Percentiles rank a stretch among this genome's conserved stretches.
Conservation (phyloP, 2,888 invertebrate genomes). For the Tachina lurida region DNA sequence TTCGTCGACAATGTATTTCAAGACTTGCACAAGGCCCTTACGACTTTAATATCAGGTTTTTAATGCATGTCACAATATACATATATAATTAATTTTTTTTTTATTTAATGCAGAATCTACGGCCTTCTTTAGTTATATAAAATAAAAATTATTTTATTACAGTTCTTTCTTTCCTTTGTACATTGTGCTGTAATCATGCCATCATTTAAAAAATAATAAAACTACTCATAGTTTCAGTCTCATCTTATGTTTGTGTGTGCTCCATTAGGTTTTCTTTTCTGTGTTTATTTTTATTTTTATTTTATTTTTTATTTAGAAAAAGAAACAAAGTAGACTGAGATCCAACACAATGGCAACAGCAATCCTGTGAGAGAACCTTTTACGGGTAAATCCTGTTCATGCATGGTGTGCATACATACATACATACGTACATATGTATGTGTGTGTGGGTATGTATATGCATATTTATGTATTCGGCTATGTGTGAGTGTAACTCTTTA, state of each 20-base stretch:
- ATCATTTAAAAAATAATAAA: constrained; percentile 52
- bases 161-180: too few species aligned
- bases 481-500: background rate
- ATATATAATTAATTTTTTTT: too few species aligned
- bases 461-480: background rate
- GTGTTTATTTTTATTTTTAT: constrained; percentile 9
- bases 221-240: constrained; percentile 42
- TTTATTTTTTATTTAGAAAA: constrained; percentile 18
- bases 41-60: too few species aligned
- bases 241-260: constrained; percentile 46
- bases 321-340: constrained; percentile 25
- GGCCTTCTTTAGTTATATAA: too few species aligned
- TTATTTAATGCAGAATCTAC: background rate
- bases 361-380: constrained; percentile 26
- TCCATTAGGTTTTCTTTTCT: constrained; percentile 64
- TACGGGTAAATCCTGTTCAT: constrained; percentile 17
- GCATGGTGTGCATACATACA: background rate
- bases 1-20: too few species aligned
- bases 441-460: background rate
- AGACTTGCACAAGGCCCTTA: too few species aligned
- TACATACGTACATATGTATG: background rate
- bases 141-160: too few species aligned
- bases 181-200: constrained; percentile 25
- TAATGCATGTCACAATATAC: too few species aligned
- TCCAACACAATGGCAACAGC: constrained; percentile 11